Evolutionary conservation across 2,113 vertebrate genomes (phyloP), one percentile per base, ranked within the genome.

Genomic region (Limnothrissa miodon): DNA sequence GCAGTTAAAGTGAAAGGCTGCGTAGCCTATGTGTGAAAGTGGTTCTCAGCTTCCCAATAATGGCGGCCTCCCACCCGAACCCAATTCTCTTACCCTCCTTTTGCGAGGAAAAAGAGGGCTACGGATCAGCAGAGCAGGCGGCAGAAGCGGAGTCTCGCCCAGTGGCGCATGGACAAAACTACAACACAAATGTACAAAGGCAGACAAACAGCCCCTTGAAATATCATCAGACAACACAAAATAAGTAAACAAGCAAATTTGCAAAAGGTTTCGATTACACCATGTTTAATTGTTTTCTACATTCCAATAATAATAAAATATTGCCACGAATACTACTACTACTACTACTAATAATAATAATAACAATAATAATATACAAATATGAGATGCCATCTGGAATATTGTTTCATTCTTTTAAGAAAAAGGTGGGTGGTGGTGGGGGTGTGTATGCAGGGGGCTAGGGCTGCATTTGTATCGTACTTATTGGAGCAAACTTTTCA

Each of bases 161-260:
- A 94, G 94, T 92, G 93, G 94, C 93, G 92, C 92, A 89, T 89
- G 90, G 90, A 90, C 92, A 91, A 91, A 91, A 94, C 91, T 94
- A 93, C 93, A 94, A 91, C 90, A 88, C 90, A 82, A 74, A 74
- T 15, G 66, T 74, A 74, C 66, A 74, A 74, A 74, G 66, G 66
- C 80, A 48, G 29, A 53, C 36, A 80, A 80, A 45, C 78, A 36
- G 33, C 80, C 29, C 66, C 10, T 29, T 74, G 33, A 15, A 74
- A 74, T 62, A 62, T 62, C 23, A 29, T n/a, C 9, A 74, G 33
- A 74, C 25, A 15, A 48, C 29, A 66, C 29, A 23, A 74, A 74
- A 23, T 5, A 45, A 5, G 59, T 53, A 29, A 56, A 13, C 56
- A 44, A 1, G 0, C 0, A 5, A 88, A 11, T 23, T 56, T 4